Evolutionary conservation across 2,113 vertebrate species (phyloP), one percentile per base, ranked within the genome.

Genomic region (Cyprinus carpio): DNA sequence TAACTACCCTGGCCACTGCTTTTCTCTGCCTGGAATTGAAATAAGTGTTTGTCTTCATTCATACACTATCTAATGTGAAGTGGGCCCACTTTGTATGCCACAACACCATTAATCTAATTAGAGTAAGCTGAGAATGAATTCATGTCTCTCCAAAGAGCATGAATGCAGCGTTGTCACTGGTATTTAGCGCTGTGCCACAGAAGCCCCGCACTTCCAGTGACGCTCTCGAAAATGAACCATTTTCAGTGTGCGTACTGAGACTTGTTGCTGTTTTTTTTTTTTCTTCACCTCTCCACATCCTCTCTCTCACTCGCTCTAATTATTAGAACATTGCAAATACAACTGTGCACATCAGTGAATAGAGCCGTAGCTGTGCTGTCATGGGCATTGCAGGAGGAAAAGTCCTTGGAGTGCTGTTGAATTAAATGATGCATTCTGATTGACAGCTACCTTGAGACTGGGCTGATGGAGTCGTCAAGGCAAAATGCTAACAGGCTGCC

Each of bases 381-480:
- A 96, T 95, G 96, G 91, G 96, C 92, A 85, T 90, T 93, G 94
- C 81, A 43, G 83, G 91, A 92, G 90, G 91, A 93, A 95, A 95
- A 95, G 95, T 96, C 96, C 96, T 97, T 84, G 62, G 95, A 94
- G 97, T 95, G 96, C 96, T 94, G 94, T 93, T 96, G 96, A 95
- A 97, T 95, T 96, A 96, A 97, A 96, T 95, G 97, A 97, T 97
- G 96, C 94, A 84, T 95, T 95, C 95, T 97, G 97, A 98, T 96
- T 97, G 98, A 97, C 97, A 96, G 97, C 96, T 97, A 98, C 97
- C 97, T 96, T 95, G 97, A 98, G 97, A 98, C 96, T 92, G 92
- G 90, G 91, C 95, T 95, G 97, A 99, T 99, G 98, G 97, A 99
- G 98, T 95, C 97, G 97, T 98, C 97, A 98, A 93, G 88, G 95